phyloP scores from a whole-genome alignment of 2,113 vertebrate species.

The Grus americana region DNA sequence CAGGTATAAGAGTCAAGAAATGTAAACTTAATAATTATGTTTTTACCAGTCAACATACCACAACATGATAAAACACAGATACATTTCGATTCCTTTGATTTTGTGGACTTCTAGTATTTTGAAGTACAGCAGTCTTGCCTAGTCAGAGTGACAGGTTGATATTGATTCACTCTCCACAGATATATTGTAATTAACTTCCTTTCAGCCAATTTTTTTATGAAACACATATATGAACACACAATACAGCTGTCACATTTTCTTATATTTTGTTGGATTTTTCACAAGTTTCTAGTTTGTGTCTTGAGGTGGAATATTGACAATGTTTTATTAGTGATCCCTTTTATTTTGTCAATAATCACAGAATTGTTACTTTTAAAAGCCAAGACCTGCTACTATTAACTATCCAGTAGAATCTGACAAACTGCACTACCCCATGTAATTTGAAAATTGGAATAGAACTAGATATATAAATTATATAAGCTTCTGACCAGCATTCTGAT shows the following conservation, averaged over 20 bases:
- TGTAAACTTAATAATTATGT: neutral
- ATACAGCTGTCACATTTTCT: neutral
- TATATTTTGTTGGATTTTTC: neutral
- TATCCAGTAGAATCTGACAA: neutral
- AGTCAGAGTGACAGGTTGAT: neutral
- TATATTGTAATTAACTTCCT: neutral
- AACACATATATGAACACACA: neutral
- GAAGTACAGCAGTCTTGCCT: neutral
- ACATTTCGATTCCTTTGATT: neutral
- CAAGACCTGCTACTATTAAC: neutral
- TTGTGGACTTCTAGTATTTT: neutral
- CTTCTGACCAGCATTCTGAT: neutral
- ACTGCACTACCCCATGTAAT: neutral
- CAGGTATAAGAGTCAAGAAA: neutral
- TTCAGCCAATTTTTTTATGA: neutral
- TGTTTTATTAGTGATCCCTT: neutral
- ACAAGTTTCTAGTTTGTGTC: neutral
- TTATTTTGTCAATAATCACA: neutral
- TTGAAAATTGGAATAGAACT: neutral
- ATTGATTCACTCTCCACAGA: neutral
- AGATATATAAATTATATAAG: neutral
- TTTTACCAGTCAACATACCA: neutral
- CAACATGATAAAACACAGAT: neutral
- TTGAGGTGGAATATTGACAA: neutral
- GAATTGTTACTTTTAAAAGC: neutral